Percentiles rank a stretch among this genome's conserved stretches.
Evolutionary conservation across 92 coral and sea anemone species (phyloP).

Genomic region (Palythoa grandiflora): DNA sequence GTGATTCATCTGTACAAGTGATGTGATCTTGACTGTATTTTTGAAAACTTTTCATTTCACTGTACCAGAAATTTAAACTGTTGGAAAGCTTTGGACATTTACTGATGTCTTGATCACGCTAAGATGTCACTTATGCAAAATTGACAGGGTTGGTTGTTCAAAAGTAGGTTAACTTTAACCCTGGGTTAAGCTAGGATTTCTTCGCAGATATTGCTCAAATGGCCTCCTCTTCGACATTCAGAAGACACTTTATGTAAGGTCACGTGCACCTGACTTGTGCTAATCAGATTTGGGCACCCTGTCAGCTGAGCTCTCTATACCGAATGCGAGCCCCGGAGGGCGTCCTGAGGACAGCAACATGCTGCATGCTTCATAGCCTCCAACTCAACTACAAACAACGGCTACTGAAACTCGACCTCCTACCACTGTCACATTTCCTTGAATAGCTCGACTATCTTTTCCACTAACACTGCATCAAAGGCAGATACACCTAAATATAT

Average conservation of each 20-base stretch:
- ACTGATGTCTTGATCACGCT: too few relatives aligned
- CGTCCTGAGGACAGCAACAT: constrained; percentile 5
- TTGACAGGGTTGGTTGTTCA: constrained; percentile 28
- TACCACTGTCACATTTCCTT: constrained; percentile 38
- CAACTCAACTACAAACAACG: constrained; percentile 42
- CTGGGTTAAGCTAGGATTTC: constrained; percentile 22
- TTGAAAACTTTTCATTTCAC: too few relatives aligned
- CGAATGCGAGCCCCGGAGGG: constrained; percentile 37
- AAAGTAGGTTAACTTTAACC: too few relatives aligned
- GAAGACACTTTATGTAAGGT: constrained; percentile 6
- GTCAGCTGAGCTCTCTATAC: not conserved
- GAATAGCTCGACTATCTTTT: constrained; percentile 51
- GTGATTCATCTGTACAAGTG: too few relatives aligned
- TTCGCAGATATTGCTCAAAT: constrained; percentile 5
- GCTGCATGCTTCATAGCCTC: constrained; percentile 2
- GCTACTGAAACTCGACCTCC: constrained; percentile 31
- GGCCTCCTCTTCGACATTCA: constrained; percentile 34
- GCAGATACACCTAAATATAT: constrained; percentile 43
- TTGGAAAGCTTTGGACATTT: too few relatives aligned
- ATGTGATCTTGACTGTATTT: too few relatives aligned
- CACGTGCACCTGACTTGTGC: constrained; percentile 21
- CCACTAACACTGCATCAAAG: constrained; percentile 42
- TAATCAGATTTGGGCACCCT: constrained; percentile 42
- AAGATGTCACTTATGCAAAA: too few relatives aligned
- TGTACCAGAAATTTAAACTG: too few relatives aligned